phyloP scores from a whole-genome alignment of 2,797 vertebrate species.

The Sebastes hubbsi region DNA sequence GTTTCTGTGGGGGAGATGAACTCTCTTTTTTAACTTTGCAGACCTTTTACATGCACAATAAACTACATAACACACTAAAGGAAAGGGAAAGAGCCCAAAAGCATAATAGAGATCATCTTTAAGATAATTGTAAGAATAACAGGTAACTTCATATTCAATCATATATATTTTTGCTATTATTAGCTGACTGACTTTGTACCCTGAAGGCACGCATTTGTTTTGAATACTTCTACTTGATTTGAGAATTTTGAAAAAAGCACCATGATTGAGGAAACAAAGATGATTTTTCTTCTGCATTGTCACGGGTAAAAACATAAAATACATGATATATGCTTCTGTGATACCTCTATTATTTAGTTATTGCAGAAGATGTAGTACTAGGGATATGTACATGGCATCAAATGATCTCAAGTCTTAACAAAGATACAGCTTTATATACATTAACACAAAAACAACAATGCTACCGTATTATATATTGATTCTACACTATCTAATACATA shows the following conservation, averaged over 20 bases:
- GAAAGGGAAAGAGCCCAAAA: too few relatives aligned
- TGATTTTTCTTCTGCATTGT: neutral
- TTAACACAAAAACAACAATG: neutral
- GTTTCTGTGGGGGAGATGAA: too few relatives aligned
- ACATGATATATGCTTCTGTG: neutral
- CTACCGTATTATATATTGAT: neutral
- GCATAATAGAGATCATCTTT: neutral
- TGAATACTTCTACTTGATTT: neutral
- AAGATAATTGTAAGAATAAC: neutral
- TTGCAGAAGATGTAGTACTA: neutral
- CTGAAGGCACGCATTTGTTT: neutral
- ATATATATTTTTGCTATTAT: neutral
- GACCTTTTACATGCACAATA: too few relatives aligned
- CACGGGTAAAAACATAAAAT: neutral
- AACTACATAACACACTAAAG: too few relatives aligned
- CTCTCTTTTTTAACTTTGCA: too few relatives aligned
- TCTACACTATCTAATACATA: neutral
- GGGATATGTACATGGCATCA: neutral
- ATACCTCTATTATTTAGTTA: neutral
- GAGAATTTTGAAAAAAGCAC: neutral
- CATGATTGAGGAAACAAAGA: neutral
- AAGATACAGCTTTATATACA: neutral
- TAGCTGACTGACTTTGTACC: neutral
- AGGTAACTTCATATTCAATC: neutral
- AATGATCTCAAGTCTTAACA: neutral